Percentiles rank a stretch among this genome's conserved stretches.
Conservation (phyloP, 2,113 vertebrate genomes). For the Lophochroa leadbeateri region DNA sequence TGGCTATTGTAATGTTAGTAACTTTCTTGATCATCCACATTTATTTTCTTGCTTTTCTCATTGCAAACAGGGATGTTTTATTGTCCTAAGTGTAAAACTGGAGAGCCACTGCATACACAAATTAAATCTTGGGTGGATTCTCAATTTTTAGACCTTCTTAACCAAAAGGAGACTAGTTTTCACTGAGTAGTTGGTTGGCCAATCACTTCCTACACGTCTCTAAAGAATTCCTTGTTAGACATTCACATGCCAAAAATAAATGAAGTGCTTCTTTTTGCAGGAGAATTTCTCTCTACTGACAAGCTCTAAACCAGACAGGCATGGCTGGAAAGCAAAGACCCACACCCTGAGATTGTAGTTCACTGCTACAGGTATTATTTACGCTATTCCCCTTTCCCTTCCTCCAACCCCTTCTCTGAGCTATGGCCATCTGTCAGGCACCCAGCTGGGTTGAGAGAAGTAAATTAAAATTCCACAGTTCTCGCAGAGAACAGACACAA, state of each 20-base stretch:
- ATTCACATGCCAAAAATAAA: not conserved
- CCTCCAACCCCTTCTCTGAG: not conserved
- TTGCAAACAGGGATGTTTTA: not conserved
- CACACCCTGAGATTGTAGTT: not conserved
- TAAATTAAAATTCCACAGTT: slow-evolving; percentile 18
- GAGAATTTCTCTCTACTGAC: not conserved
- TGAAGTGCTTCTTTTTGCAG: not conserved
- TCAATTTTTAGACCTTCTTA: not conserved
- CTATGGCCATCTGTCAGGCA: not conserved
- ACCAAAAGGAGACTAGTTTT: not conserved
- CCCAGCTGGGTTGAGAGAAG: not conserved
- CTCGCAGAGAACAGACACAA: not conserved
- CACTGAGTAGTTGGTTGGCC: not conserved
- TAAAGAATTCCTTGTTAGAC: not conserved
- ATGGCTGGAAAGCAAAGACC: not conserved
- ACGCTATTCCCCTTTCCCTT: not conserved
- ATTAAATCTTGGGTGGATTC: not conserved
- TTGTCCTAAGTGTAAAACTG: not conserved
- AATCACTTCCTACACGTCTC: not conserved
- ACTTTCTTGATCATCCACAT: not conserved
- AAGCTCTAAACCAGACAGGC: not conserved
- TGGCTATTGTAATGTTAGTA: not conserved
- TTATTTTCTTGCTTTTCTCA: not conserved
- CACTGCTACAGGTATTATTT: not conserved
- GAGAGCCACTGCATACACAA: not conserved